Conservation (phyloP, 2,888 invertebrate genomes). For the Terebella lapidaria region DNA sequence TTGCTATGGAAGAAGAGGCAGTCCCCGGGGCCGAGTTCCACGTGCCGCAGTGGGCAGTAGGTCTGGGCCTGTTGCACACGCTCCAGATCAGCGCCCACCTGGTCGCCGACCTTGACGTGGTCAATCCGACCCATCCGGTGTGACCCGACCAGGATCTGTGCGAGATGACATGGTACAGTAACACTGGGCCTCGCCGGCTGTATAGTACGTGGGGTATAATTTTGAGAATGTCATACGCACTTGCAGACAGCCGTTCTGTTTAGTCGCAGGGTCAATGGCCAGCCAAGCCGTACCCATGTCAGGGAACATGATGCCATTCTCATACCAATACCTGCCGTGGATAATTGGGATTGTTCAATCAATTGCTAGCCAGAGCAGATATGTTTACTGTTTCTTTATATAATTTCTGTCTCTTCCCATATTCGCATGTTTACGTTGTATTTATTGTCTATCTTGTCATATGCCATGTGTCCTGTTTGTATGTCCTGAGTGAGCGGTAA, state of each 20-base stretch:
- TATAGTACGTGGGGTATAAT: too few species aligned
- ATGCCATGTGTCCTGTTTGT: too few species aligned
- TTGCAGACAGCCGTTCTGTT: conserved; percentile 22
- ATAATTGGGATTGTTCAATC: not conserved
- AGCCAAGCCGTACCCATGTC: conserved; percentile 22
- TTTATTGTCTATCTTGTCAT: too few species aligned
- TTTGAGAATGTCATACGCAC: too few species aligned
- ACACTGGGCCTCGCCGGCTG: not conserved
- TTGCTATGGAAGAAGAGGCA: conserved; percentile 19
- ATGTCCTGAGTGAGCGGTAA: too few species aligned
- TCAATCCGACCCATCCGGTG: conserved; percentile 20
- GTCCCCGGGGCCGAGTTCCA: conserved; percentile 14
- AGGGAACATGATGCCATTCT: conserved; percentile 21
- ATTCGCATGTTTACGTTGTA: too few species aligned
- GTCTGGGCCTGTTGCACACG: conserved; percentile 15
- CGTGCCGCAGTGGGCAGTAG: conserved; percentile 1
- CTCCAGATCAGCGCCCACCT: conserved; percentile 19
- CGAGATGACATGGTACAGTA: not conserved
- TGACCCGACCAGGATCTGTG: conserved; percentile 17
- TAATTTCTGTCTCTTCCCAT: too few species aligned
- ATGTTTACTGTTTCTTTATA: too few species aligned
- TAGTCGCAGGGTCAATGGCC: conserved; percentile 16
- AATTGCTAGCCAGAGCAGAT: not conserved
- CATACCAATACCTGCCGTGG: conserved; percentile 24
- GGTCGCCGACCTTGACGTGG: conserved; percentile 17